Percentiles rank a stretch among this genome's conserved stretches.
Evolutionary conservation across 2,113 vertebrate genomes (phyloP).

Genomic region (Sinocyclocheilus maitianheensis): DNA sequence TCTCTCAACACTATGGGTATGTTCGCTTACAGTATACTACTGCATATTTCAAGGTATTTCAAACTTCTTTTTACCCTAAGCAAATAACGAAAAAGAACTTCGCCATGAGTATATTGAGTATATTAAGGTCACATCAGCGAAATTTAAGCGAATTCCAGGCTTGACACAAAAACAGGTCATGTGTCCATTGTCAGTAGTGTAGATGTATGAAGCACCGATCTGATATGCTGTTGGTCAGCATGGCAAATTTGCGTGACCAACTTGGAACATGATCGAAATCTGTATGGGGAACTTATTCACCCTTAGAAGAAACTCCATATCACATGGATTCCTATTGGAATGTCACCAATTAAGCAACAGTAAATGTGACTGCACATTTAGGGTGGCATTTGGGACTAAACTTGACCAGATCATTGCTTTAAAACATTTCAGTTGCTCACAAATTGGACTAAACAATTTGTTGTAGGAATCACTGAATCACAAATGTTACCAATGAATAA

Average conservation of each 20-base stretch:
- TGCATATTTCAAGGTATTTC: neutral
- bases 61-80: neutral
- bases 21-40: neutral
- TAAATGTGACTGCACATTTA: neutral
- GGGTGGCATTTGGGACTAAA: neutral
- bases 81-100: neutral
- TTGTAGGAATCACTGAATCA: neutral
- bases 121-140: neutral
- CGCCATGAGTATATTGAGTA: neutral
- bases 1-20: neutral
- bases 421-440: neutral
- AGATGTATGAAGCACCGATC: too few relatives aligned
- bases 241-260: neutral
- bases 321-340: neutral
- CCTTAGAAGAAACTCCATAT: neutral
- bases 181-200: neutral
- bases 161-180: neutral
- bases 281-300: neutral
- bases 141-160: neutral
- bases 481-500: neutral
- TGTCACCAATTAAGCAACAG: neutral
- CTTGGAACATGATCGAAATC: neutral
- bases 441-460: neutral
- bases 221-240: too few relatives aligned
- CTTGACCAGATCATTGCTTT: neutral